These are phyloP conservation scores for Dinoponera quadriceps DNA, from an alignment of 1,140 invertebrate genomes.

Conservation along the genomic window DNA sequence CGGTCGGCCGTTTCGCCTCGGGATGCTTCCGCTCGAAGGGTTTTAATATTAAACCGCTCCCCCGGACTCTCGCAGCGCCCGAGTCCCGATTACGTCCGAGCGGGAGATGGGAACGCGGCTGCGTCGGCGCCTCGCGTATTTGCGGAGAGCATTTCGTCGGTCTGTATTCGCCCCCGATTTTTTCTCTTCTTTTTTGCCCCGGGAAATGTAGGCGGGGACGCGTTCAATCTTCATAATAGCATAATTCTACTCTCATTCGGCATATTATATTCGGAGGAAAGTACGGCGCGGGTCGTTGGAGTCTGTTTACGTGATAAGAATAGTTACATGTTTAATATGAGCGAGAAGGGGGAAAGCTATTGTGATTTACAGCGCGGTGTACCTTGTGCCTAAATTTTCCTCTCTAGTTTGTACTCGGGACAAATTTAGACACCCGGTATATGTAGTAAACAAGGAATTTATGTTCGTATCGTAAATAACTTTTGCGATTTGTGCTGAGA, in stretches of 20 bases:
- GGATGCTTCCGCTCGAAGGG: constrained; percentile 58
- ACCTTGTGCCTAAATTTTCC: not conserved
- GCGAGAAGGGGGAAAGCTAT: not conserved
- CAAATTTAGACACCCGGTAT: no score
- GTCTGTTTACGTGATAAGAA: not conserved
- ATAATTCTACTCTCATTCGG: not conserved
- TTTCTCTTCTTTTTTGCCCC: not conserved
- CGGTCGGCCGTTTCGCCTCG: constrained; percentile 54
- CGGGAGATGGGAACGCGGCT: constrained; percentile 21
- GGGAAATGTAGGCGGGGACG: not conserved
- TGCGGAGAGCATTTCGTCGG: constrained; percentile 46
- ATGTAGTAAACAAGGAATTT: no score
- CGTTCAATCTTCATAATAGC: not conserved
- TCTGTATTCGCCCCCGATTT: not conserved
- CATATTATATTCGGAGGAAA: not conserved
- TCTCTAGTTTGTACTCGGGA: not conserved
- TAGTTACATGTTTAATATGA: not conserved
- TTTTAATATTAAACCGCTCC: constrained; percentile 59
- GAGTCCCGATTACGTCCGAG: constrained; percentile 42
- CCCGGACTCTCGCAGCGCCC: not conserved
- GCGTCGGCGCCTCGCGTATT: constrained; percentile 35
- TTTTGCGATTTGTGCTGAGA: no score
- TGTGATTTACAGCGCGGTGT: not conserved
- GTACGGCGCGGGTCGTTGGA: no score
- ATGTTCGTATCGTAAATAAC: no score